Conservation (phyloP, 2,888 invertebrate species). For the Ophion obscuratus region DNA sequence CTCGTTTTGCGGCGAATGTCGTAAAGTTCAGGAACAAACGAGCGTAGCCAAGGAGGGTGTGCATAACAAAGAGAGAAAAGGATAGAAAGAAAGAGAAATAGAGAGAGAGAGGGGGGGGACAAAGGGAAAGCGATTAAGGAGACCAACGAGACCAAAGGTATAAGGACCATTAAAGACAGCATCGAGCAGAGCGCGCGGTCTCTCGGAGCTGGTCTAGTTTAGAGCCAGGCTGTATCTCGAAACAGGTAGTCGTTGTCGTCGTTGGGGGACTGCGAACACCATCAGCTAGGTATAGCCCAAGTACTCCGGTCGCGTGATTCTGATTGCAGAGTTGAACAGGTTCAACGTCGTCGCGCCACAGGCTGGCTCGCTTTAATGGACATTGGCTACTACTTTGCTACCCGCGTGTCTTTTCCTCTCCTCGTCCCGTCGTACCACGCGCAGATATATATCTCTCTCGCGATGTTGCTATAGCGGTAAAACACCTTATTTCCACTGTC, state of each 20-base stretch:
- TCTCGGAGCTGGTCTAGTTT: conserved; percentile 53
- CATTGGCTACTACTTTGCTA: conserved; percentile 24
- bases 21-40: conserved; percentile 47
- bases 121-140: conserved; percentile 9
- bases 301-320: conserved; percentile 72
- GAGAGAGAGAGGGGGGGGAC: not conserved
- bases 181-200: conserved; percentile 14
- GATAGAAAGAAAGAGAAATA: conserved; percentile 8
- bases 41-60: conserved; percentile 13
- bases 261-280: conserved; percentile 13
- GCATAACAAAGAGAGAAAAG: conserved; percentile 13
- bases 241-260: conserved; percentile 38
- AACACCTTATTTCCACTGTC: conserved; percentile 49
- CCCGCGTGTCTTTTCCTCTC: conserved; percentile 22
- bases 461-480: conserved; percentile 35
- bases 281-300: conserved; percentile 3
- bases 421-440: not conserved
- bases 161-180: conserved; percentile 46
- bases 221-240: conserved; percentile 12
- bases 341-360: conserved; percentile 69
- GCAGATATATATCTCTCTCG: not conserved
- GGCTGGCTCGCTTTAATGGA: conserved; percentile 71
- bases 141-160: conserved; percentile 37
- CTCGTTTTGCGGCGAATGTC: conserved; percentile 47
- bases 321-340: conserved; percentile 76